phyloP scores from a whole-genome alignment of 2,113 vertebrate genomes.

The Chaetodon trifascialis region DNA sequence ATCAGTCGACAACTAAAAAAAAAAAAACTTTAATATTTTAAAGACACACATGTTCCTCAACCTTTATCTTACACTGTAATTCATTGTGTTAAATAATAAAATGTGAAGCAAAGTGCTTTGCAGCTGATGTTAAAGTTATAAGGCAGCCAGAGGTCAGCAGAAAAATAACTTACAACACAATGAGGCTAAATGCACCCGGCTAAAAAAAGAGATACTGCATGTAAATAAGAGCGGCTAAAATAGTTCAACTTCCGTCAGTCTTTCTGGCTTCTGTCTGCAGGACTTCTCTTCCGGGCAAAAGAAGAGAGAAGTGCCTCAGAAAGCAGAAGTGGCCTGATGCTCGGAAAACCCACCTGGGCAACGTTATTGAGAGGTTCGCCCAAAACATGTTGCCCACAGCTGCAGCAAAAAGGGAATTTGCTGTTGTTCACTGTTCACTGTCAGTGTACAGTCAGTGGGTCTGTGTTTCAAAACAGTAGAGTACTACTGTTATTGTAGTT shows the following conservation, averaged over 20 bases:
- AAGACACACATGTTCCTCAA: not conserved
- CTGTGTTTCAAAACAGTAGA: not conserved
- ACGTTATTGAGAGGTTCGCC: not conserved
- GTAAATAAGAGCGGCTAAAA: slow-evolving; percentile 43
- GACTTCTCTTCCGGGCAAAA: slow-evolving; percentile 73
- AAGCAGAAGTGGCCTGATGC: slow-evolving; percentile 80
- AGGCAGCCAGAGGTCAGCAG: not conserved
- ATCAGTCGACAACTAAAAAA: no score
- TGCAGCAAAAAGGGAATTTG: slow-evolving; percentile 50
- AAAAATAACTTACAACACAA: slow-evolving; percentile 16
- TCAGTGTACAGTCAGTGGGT: slow-evolving; percentile 12
- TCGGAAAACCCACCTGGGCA: slow-evolving; percentile 62
- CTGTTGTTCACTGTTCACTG: slow-evolving; percentile 17
- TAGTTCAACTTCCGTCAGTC: slow-evolving; percentile 53
- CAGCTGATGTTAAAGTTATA: not conserved
- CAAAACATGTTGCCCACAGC: slow-evolving; percentile 3
- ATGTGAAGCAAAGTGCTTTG: not conserved
- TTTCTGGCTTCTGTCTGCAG: slow-evolving; percentile 37
- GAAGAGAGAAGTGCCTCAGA: slow-evolving; percentile 80
- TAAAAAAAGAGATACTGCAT: not conserved
- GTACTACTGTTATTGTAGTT: not conserved
- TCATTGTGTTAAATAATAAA: not conserved
- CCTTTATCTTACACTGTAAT: not conserved
- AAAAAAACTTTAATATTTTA: not conserved
- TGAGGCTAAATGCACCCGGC: not conserved